Evolutionary conservation across 2,113 vertebrate species (phyloP).

Genomic region (Lynx canadensis): DNA sequence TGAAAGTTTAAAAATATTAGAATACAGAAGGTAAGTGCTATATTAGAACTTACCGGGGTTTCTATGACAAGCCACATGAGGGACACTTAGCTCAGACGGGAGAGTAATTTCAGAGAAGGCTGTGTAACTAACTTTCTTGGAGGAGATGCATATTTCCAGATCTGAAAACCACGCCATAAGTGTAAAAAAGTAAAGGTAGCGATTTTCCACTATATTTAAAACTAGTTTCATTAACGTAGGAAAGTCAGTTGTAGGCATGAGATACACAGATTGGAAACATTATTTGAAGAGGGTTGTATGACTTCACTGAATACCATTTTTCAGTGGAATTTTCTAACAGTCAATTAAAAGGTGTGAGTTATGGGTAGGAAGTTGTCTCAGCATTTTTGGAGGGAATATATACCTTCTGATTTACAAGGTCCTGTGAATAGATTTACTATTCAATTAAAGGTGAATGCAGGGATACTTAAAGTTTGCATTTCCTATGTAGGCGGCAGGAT

Average conservation of each 20-base stretch:
- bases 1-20: background rate
- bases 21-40: background rate
- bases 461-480: background rate
- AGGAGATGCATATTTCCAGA: background rate
- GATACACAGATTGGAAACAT: background rate
- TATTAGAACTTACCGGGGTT: background rate
- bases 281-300: background rate
- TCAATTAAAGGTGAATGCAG: background rate
- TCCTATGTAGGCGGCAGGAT: background rate
- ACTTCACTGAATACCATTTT: background rate
- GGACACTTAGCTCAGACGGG: background rate
- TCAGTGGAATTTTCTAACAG: constrained; percentile 20
- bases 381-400: background rate
- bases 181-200: background rate
- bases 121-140: background rate
- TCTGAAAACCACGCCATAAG: background rate
- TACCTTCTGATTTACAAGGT: background rate
- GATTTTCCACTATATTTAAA: background rate
- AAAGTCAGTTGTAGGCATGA: background rate
- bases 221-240: background rate
- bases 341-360: constrained; percentile 37
- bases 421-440: background rate
- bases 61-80: background rate
- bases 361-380: background rate
- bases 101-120: background rate